phyloP scores from a whole-genome alignment of 30 jellyfish, hydroid and myxozoan species.

The Mastigias papua region DNA sequence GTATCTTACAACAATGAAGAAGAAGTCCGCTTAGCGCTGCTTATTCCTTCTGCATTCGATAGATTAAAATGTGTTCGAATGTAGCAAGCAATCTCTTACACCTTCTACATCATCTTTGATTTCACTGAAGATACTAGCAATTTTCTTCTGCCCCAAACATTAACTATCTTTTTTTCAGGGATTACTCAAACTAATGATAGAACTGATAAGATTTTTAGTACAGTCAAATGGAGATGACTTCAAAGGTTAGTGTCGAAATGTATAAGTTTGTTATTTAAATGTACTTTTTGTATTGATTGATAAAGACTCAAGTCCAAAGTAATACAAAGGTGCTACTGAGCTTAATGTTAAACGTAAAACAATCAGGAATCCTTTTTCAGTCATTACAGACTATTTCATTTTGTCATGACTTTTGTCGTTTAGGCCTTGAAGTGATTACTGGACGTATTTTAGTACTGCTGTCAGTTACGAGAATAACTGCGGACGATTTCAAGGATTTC shows the following conservation, averaged over 20 bases:
- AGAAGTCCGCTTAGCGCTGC: no score
- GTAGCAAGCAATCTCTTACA: no score
- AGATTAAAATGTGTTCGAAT: no score
- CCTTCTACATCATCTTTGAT: no score
- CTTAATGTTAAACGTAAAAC: no score
- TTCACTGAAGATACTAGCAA: no score
- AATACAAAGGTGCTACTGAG: no score
- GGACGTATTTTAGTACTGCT: conserved; percentile 71
- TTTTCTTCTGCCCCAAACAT: not conserved
- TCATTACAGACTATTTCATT: not conserved
- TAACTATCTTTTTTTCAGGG: conserved; percentile 27
- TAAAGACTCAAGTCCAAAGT: no score
- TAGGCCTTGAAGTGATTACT: conserved; percentile 50
- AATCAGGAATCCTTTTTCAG: not conserved
- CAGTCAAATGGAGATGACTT: conserved; percentile 7
- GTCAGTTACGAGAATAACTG: conserved; percentile 56
- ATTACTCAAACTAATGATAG: conserved; percentile 39
- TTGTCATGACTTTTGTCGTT: not conserved
- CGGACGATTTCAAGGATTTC: conserved; percentile 67
- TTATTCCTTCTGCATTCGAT: no score
- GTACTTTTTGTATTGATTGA: not conserved
- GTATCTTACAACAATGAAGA: no score
- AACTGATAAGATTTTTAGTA: conserved; percentile 6
- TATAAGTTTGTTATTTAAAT: no score
- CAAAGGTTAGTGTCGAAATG: conserved; percentile 6